Percentiles rank a stretch among this genome's conserved stretches.
phyloP scores from a whole-genome alignment of 2,113 vertebrate genomes.

The Microcebus tavaratra region DNA sequence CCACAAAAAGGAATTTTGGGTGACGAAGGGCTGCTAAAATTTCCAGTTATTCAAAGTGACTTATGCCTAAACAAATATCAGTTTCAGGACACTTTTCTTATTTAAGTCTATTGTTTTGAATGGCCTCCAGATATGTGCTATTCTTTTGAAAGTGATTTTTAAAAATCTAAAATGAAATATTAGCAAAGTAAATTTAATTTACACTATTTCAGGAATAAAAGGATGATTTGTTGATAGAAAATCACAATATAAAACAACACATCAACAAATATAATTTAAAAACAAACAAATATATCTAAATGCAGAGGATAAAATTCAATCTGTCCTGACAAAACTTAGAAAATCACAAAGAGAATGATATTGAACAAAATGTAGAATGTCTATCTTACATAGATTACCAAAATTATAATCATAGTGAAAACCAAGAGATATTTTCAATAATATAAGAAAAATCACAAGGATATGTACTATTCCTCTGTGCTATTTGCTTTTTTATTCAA shows the following conservation, averaged over 20 bases:
- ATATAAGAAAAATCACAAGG: neutral
- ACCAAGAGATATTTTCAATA: neutral
- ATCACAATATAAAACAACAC: neutral
- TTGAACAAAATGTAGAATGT: neutral
- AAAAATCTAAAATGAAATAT: conserved; percentile 1
- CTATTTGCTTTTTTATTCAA: neutral
- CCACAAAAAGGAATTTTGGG: neutral
- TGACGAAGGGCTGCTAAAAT: neutral
- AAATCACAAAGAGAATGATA: neutral
- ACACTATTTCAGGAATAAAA: neutral
- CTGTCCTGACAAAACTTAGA: neutral
- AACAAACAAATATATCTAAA: neutral
- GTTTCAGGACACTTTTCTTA: neutral
- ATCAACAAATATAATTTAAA: neutral
- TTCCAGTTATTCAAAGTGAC: neutral
- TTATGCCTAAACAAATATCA: neutral
- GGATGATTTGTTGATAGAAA: neutral
- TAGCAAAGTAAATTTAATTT: neutral
- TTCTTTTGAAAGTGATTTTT: neutral
- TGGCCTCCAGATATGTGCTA: neutral
- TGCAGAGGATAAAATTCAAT: neutral
- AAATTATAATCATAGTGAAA: neutral
- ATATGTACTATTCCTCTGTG: neutral
- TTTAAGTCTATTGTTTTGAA: neutral
- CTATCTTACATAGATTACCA: neutral